Conservation (phyloP, 1,140 invertebrate species). For the Nixonia krombeini region DNA sequence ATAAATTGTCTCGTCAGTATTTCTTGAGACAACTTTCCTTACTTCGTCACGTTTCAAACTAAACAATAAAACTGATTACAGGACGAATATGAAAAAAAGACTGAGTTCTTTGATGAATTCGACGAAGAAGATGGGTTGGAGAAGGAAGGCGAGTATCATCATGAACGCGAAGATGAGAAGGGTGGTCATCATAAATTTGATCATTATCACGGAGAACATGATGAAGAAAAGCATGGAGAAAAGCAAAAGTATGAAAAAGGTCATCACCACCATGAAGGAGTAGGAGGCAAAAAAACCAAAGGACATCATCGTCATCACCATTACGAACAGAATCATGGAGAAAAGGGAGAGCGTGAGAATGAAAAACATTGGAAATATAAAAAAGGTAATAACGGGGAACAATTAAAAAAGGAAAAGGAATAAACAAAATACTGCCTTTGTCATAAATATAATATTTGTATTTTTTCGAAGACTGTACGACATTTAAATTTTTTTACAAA, state of each 20-base stretch:
- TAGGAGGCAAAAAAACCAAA: conserved; percentile 73
- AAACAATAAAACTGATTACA: too few relatives aligned
- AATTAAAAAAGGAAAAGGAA: conserved; percentile 8
- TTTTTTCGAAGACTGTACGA: too few relatives aligned
- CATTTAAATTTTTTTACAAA: too few relatives aligned
- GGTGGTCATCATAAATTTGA: conserved; percentile 68
- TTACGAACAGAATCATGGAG: conserved; percentile 66
- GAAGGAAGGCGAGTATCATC: conserved; percentile 63
- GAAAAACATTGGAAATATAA: conserved; percentile 28
- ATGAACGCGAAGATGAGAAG: conserved; percentile 60
- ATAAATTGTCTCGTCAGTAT: too few relatives aligned
- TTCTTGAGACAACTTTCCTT: too few relatives aligned
- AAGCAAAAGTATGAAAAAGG: conserved; percentile 74
- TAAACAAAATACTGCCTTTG: background rate
- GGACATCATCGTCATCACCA: conserved; percentile 50
- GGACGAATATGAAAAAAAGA: conserved; percentile 72
- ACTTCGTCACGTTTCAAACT: too few relatives aligned
- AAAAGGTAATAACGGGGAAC: conserved; percentile 13
- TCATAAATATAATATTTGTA: background rate
- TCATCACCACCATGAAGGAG: conserved; percentile 71
- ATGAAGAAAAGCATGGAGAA: conserved; percentile 75
- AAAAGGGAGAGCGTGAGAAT: conserved; percentile 63
- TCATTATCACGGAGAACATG: conserved; percentile 68
- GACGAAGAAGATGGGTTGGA: conserved; percentile 65
- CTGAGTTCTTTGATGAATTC: conserved; percentile 72